These are phyloP conservation scores for Parambassis ranga DNA, from an alignment of 2,797 vertebrate species.

Conservation along the genomic window DNA sequence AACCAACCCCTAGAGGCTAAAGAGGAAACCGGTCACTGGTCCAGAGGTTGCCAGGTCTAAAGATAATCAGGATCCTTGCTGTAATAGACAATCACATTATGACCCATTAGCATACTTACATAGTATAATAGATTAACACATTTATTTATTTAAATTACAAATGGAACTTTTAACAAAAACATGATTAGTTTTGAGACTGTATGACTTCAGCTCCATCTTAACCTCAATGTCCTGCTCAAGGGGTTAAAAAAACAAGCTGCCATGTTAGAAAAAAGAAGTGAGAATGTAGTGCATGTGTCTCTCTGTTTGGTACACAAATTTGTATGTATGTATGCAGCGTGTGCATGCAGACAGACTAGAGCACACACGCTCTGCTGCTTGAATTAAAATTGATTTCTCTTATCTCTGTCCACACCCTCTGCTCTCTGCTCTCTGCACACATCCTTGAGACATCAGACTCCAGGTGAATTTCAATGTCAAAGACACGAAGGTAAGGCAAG, in stretches of 20 bases:
- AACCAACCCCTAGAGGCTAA: no score
- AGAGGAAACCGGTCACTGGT: no score
- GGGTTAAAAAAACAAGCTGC: slow-evolving; percentile 1
- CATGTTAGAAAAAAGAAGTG: slow-evolving; percentile 6
- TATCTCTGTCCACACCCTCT: slow-evolving; percentile 52
- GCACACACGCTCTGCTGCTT: slow-evolving; percentile 22
- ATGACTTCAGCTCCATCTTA: slow-evolving; percentile 30
- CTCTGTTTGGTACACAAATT: slow-evolving; percentile 8
- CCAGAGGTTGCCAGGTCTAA: no score
- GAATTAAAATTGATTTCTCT: slow-evolving; percentile 68
- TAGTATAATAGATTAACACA: no score
- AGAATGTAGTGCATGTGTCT: slow-evolving; percentile 8
- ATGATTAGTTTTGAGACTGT: neutral
- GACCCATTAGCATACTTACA: no score
- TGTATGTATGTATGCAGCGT: slow-evolving; percentile 16
- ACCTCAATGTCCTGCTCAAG: slow-evolving; percentile 8
- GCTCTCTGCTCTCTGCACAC: slow-evolving; percentile 6
- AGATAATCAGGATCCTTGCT: no score
- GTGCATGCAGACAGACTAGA: neutral
- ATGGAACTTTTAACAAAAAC: no score
- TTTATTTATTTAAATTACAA: no score
- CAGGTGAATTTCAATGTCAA: slow-evolving; percentile 77
- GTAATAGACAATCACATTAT: no score
- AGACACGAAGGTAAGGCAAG: slow-evolving; percentile 51
- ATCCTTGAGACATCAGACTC: slow-evolving; percentile 53